Base-by-base conservation (phyloP, 1,140 invertebrate genomes). In the Cotesia typhae region DNA sequence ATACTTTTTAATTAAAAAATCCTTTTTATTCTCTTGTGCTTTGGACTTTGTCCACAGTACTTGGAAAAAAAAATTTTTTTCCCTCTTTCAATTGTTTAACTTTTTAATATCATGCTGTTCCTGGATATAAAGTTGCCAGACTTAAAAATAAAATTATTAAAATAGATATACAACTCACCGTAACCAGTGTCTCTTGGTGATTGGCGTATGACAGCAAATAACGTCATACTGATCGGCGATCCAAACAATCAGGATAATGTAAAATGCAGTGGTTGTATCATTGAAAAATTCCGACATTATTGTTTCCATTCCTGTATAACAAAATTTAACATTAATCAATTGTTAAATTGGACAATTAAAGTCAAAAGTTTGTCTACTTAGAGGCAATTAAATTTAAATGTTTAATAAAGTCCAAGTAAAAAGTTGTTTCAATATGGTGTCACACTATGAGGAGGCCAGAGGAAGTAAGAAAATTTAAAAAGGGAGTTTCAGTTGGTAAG, bases 241-340 rank as follows among this genome's bases (percentile, higher is more conserved):
- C 98, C 98, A 99, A 47, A 99, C 97, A 76, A 99, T 96, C 70
- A 99, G 86, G 83, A 99, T 99, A 37, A 99, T 97, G 87, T 99
- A 99, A 87, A 99, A 99, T 0, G 98, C 97, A 9, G 98, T 99
- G 0, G 96, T 96, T 0, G 96, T 98, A 84, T 99, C 98, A 85
- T 98, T 98, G 89, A 99, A 99, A 86, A 99, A 99, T 88, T 99
- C 98, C 0, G 96, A 98, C 98, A 99, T 99, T 66, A 99, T 98
- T 0, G 98, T 97, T 85, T 99, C 98, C 96, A 99, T 99, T 51
- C 97, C 97, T 98, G 86, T n/a, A 91, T 47, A 20, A 6, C 51
- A 17, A 14, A 14, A 14, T 14, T 14, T 14, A 14, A 17, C 2
- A 64, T 47, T 12, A 41, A 64, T 7, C 14, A 17, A 53, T 20